Percentiles rank a stretch among this genome's conserved stretches.
Conservation (phyloP, 2,888 invertebrate species). For the Dynastes tityus region DNA sequence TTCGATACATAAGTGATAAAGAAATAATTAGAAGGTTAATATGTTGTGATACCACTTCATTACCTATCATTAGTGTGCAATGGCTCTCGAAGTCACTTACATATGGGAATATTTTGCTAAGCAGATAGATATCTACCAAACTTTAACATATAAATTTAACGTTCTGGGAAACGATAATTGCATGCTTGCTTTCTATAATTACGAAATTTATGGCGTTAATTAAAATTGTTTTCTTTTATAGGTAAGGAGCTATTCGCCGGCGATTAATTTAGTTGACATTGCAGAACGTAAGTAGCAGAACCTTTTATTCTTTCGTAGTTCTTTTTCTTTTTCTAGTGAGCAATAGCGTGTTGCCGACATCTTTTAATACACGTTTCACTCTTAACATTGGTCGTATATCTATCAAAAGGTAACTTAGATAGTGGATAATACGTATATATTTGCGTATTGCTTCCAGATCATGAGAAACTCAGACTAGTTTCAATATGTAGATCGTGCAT, state of each 20-base stretch:
- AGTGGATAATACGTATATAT: not conserved
- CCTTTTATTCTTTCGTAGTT: not conserved
- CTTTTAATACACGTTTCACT: not conserved
- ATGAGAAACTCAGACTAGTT: slow-evolving; percentile 18
- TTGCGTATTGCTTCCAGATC: slow-evolving; percentile 1
- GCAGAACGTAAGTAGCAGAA: not conserved
- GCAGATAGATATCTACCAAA: no score
- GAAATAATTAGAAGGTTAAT: no score
- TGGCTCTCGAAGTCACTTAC: no score
- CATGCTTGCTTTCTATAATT: no score
- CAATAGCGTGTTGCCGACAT: not conserved
- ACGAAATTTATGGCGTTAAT: not conserved
- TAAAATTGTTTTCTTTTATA: slow-evolving; percentile 9
- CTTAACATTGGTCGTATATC: not conserved
- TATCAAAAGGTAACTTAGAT: slow-evolving; percentile 8
- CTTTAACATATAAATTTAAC: no score
- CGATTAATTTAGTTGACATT: not conserved
- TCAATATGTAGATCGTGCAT: slow-evolving; percentile 10
- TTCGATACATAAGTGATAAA: no score
- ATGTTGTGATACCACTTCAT: no score
- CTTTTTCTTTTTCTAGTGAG: not conserved
- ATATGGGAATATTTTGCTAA: no score
- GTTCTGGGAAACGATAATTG: no score
- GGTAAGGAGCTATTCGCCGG: slow-evolving; percentile 4
- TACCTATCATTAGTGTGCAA: no score